phyloP scores from a whole-genome alignment of 2,113 vertebrate species.

The Xenopus borealis region DNA sequence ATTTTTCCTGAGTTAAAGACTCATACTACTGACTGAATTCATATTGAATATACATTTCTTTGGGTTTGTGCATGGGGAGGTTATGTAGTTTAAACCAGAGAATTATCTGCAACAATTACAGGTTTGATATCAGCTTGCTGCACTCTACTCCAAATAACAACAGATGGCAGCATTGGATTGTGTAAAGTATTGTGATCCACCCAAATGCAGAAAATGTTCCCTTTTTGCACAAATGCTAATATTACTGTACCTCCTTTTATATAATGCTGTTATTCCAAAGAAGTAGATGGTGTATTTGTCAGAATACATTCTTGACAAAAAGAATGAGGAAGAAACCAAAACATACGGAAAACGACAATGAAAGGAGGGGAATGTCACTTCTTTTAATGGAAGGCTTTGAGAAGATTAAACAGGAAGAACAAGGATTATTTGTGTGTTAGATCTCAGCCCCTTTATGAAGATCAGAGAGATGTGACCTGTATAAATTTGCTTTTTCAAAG shows the following conservation, averaged over 20 bases:
- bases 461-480: no score
- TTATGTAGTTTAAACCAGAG: no score
- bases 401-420: background rate
- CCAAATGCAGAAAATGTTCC: background rate
- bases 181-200: conserved; percentile 20
- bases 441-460: no score
- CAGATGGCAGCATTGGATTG: conserved; percentile 75
- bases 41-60: no score
- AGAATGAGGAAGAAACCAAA: conserved; percentile 1
- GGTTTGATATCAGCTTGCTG: background rate
- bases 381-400: conserved; percentile 6
- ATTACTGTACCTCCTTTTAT: conserved; percentile 7
- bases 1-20: no score
- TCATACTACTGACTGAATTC: no score
- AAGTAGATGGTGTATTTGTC: conserved; percentile 32
- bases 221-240: conserved; percentile 21
- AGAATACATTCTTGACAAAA: conserved; percentile 27
- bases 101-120: no score
- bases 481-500: no score
- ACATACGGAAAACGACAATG: background rate
- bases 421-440: no score
- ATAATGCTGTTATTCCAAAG: conserved; percentile 18
- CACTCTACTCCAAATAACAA: conserved; percentile 50
- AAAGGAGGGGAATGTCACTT: background rate
- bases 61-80: no score